phyloP scores from a whole-genome alignment of 2,888 invertebrate genomes.

The Agrochola litura region DNA sequence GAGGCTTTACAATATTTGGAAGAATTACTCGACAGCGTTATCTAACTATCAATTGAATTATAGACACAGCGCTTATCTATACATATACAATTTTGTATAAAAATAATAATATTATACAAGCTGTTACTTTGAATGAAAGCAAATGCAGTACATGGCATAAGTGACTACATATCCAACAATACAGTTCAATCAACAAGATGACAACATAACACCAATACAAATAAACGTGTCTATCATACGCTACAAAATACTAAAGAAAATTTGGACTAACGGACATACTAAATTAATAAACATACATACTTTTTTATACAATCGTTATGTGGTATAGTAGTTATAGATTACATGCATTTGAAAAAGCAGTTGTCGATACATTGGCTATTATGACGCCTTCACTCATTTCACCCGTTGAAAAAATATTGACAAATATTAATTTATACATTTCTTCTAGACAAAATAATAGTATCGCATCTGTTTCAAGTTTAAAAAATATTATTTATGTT shows the following conservation, averaged over 20 bases:
- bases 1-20: conserved; percentile 91
- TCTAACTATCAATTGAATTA: conserved; percentile 71
- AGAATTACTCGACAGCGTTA: conserved; percentile 85
- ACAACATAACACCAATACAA: conserved; percentile 74
- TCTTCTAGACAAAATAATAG: conserved; percentile 38
- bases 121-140: conserved; percentile 72
- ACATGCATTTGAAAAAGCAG: conserved; percentile 12
- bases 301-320: conserved; percentile 20
- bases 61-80: conserved; percentile 76
- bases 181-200: conserved; percentile 66
- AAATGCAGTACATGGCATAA: conserved; percentile 60
- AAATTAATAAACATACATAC: conserved; percentile 54
- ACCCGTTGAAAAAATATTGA: conserved; percentile 38
- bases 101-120: conserved; percentile 79
- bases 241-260: conserved; percentile 61
- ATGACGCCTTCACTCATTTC: neutral
- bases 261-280: conserved; percentile 65
- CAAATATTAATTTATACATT: conserved; percentile 16
- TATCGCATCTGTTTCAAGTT: conserved; percentile 43
- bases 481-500: conserved; percentile 46
- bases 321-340: conserved; percentile 1
- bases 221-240: conserved; percentile 64
- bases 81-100: conserved; percentile 73
- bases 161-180: conserved; percentile 64
- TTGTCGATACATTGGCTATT: conserved; percentile 12